phyloP scores from a whole-genome alignment of 2,113 vertebrate genomes.

The Osmerus eperlanus region DNA sequence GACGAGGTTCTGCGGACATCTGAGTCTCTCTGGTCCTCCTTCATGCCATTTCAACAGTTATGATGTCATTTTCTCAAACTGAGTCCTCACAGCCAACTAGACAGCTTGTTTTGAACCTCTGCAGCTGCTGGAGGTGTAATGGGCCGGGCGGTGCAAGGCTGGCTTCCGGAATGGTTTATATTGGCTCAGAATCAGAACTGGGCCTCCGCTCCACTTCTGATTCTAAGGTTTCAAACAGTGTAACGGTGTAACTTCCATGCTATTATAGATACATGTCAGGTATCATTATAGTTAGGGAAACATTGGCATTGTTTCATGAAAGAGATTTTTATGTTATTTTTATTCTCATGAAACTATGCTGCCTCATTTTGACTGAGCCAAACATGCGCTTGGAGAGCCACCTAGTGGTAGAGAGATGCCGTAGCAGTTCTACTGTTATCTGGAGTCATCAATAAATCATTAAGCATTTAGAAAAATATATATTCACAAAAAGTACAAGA shows the following conservation, averaged over 20 bases:
- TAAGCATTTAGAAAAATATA: no score
- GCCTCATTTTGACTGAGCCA: neutral
- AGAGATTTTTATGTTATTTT: neutral
- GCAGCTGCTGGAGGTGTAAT: conserved; percentile 43
- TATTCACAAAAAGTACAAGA: no score
- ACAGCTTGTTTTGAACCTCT: conserved; percentile 30
- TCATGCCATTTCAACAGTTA: no score
- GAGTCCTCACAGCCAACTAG: no score
- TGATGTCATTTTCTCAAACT: no score
- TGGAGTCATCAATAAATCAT: neutral
- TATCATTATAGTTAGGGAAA: neutral
- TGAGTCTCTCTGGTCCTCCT: no score
- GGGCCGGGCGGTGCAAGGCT: conserved; percentile 1
- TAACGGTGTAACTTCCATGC: neutral
- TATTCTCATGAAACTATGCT: neutral
- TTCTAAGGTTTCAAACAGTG: conserved; percentile 2
- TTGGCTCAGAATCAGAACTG: conserved; percentile 37
- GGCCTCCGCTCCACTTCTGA: conserved; percentile 2
- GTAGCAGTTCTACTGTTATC: neutral
- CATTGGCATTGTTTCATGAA: neutral
- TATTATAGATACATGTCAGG: neutral
- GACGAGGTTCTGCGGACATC: no score
- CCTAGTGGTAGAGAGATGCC: conserved; percentile 37
- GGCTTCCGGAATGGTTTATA: conserved; percentile 34
- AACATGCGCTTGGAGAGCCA: conserved; percentile 28